Percentiles rank a stretch among this genome's conserved stretches.
phyloP scores from a whole-genome alignment of 2,797 vertebrate genomes.

The Melanotaenia trifasciata region DNA sequence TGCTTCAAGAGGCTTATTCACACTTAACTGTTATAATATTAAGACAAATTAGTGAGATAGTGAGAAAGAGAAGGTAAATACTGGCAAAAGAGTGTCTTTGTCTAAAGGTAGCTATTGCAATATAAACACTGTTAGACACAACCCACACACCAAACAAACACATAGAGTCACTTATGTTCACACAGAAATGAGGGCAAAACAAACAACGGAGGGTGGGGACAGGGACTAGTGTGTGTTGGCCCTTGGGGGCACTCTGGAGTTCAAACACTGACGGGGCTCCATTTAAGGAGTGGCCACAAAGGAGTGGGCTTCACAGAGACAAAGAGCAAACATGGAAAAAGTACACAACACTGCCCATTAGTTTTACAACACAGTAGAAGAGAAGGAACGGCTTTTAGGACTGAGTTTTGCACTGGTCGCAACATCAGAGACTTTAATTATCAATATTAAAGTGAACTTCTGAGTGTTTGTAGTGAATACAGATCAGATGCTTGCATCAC shows the following conservation, averaged over 20 bases:
- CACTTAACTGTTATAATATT: conserved; percentile 18
- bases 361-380: neutral
- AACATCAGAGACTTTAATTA: neutral
- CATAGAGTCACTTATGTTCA: conserved; percentile 46
- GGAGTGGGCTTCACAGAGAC: conserved; percentile 58
- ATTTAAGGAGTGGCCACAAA: conserved; percentile 74
- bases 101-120: conserved; percentile 58
- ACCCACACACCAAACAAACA: conserved; percentile 43
- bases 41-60: conserved; percentile 14
- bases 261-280: conserved; percentile 67
- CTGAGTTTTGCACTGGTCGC: neutral
- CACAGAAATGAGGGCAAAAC: conserved; percentile 81
- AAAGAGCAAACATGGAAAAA: conserved; percentile 65
- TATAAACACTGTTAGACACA: conserved; percentile 47
- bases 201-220: conserved; percentile 76
- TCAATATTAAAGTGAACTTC: neutral
- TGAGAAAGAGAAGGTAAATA: conserved; percentile 10
- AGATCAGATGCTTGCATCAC: conserved; percentile 35
- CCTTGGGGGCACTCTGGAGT: conserved; percentile 70
- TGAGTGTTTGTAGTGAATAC: neutral
- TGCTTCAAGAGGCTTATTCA: conserved; percentile 13
- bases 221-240: conserved; percentile 60
- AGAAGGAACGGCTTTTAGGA: neutral
- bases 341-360: conserved; percentile 37
- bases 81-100: conserved; percentile 64